Evolutionary conservation across 1,140 invertebrate species (phyloP).

Genomic region (Wiebesia pumilae): DNA sequence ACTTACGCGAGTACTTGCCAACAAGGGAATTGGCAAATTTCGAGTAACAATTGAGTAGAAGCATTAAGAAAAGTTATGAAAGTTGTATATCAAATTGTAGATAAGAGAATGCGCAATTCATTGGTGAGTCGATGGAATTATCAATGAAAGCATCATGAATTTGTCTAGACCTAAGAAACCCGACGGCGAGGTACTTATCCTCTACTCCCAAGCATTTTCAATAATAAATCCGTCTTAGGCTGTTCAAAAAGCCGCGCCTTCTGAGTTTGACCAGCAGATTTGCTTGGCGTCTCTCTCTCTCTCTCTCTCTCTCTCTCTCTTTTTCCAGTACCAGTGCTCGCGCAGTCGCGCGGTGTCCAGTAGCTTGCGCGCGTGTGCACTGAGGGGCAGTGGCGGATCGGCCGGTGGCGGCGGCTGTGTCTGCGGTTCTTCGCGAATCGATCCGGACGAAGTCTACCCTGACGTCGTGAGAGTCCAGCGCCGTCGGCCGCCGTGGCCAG

Average conservation of each 20-base stretch:
- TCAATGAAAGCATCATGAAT: too few relatives aligned
- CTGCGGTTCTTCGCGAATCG: not conserved
- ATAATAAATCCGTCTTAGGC: not conserved
- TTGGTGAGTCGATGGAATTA: too few relatives aligned
- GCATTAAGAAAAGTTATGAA: too few relatives aligned
- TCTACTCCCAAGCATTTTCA: too few relatives aligned
- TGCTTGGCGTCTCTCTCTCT: not conserved
- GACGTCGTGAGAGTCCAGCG: not conserved
- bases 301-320: not conserved
- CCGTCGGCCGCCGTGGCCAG: not conserved
- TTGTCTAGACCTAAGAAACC: too few relatives aligned
- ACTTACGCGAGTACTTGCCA: too few relatives aligned
- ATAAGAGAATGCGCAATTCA: too few relatives aligned
- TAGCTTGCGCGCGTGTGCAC: not conserved
- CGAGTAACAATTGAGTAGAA: too few relatives aligned
- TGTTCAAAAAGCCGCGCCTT: conserved; percentile 13
- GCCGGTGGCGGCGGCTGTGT: not conserved
- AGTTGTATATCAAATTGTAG: too few relatives aligned
- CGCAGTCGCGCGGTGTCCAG: not conserved
- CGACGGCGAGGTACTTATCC: too few relatives aligned
- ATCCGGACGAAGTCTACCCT: not conserved
- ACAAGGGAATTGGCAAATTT: too few relatives aligned
- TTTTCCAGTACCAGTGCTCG: not conserved
- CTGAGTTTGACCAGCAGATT: not conserved
- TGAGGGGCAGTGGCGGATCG: not conserved